phyloP scores from a whole-genome alignment of 2,113 vertebrate genomes.

The Ptilorrhoa leucosticta region DNA sequence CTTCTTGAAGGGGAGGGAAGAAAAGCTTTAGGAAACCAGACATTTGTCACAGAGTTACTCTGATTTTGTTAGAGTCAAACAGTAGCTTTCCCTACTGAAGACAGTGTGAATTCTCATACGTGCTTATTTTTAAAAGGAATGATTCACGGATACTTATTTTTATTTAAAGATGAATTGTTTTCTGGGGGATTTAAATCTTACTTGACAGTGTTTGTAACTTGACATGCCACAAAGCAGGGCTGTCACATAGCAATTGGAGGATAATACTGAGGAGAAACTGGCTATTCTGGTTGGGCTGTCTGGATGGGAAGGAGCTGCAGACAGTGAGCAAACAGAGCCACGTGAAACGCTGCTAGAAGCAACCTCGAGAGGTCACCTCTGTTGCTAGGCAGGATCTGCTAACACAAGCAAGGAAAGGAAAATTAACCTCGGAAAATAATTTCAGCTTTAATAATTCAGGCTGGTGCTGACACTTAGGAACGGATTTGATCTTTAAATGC shows the following conservation, averaged over 20 bases:
- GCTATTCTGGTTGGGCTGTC: neutral
- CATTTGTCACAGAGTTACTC: neutral
- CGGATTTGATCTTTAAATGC: neutral
- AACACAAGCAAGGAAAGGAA: neutral
- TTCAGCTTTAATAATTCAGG: neutral
- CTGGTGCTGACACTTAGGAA: neutral
- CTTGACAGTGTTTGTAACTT: conserved; percentile 10
- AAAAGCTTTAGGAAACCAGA: neutral
- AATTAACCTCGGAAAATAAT: neutral
- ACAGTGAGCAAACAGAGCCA: neutral
- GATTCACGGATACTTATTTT: conserved; percentile 6
- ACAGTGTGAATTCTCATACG: neutral
- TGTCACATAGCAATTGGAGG: neutral
- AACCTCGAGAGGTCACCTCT: conserved; percentile 35
- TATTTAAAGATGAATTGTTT: conserved; percentile 27
- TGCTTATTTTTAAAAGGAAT: conserved; percentile 2
- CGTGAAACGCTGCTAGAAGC: neutral
- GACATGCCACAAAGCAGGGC: conserved; percentile 7
- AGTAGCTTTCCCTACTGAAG: neutral
- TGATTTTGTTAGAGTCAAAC: neutral
- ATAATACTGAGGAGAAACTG: neutral
- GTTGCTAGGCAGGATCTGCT: conserved; percentile 37
- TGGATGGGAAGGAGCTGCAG: neutral
- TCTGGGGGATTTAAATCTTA: neutral
- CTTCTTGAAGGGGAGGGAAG: neutral